Evolutionary conservation across 2,113 vertebrate species (phyloP).

Genomic region (Craseonycteris thonglongyai): DNA sequence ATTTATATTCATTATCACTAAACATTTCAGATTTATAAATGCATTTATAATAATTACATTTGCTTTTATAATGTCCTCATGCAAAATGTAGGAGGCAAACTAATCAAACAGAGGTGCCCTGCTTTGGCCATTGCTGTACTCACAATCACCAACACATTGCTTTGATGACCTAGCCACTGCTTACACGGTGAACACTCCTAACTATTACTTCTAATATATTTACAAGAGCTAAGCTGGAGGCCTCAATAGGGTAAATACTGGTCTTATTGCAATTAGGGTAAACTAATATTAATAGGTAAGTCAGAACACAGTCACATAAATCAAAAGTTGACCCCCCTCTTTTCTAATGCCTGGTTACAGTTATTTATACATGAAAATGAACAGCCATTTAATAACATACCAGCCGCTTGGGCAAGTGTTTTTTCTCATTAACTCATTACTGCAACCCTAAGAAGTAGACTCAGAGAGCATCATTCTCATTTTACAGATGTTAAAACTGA

Average conservation of each 20-base stretch:
- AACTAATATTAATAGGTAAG: not conserved
- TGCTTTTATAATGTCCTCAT: slow-evolving; percentile 58
- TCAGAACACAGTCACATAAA: not conserved
- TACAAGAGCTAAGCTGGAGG: not conserved
- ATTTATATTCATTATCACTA: slow-evolving; percentile 55
- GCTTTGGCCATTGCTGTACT: not conserved
- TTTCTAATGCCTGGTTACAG: not conserved
- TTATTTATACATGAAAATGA: not conserved
- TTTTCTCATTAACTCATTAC: not conserved
- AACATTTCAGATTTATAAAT: slow-evolving; percentile 38
- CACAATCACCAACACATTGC: not conserved
- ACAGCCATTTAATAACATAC: not conserved
- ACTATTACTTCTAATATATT: not conserved
- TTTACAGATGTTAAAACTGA: not conserved
- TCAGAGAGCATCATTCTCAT: not conserved
- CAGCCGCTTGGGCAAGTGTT: not conserved
- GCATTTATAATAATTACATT: slow-evolving; percentile 50
- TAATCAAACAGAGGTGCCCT: not conserved
- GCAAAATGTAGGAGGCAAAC: slow-evolving; percentile 1
- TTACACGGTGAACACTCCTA: not conserved
- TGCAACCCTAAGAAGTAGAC: not conserved
- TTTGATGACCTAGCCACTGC: not conserved
- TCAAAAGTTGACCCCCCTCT: not conserved
- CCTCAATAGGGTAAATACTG: not conserved
- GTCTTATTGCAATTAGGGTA: not conserved